Percentiles rank a stretch among this genome's conserved stretches.
Evolutionary conservation across 2,888 invertebrate genomes (phyloP).

Genomic region (Scaptomyza polygonia): DNA sequence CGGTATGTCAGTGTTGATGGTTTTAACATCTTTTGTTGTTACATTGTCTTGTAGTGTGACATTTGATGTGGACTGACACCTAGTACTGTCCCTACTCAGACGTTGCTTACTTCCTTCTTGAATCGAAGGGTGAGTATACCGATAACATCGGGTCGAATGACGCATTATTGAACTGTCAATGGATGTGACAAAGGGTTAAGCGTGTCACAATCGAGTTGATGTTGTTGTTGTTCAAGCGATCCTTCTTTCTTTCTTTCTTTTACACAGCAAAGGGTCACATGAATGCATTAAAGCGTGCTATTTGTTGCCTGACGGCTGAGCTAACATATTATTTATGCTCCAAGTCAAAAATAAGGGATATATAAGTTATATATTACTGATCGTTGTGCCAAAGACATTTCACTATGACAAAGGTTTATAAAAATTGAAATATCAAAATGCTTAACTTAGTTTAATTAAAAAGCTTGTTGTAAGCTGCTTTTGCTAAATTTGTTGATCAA

Average conservation of each 20-base stretch:
- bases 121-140: slow-evolving; percentile 10
- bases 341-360: too few species aligned
- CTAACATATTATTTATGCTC: slow-evolving; percentile 4
- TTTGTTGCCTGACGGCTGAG: slow-evolving; percentile 10
- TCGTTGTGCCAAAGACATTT: too few species aligned
- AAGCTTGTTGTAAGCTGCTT: background rate
- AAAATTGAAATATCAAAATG: too few species aligned
- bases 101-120: slow-evolving; percentile 10
- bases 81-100: slow-evolving; percentile 38
- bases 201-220: slow-evolving; percentile 67
- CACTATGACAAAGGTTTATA: too few species aligned
- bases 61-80: slow-evolving; percentile 37
- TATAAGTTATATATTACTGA: too few species aligned
- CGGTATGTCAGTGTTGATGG: slow-evolving; percentile 1
- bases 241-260: slow-evolving; percentile 17
- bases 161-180: slow-evolving; percentile 81
- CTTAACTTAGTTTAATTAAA: background rate
- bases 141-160: slow-evolving; percentile 59
- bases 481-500: background rate
- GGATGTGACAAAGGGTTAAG: slow-evolving; percentile 79
- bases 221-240: slow-evolving; percentile 52
- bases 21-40: slow-evolving; percentile 20
- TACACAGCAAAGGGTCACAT: slow-evolving; percentile 24
- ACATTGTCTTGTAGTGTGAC: slow-evolving; percentile 22
- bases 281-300: slow-evolving; percentile 27